Evolutionary conservation across 2,888 invertebrate species (phyloP), one percentile per base, ranked within the genome.

Genomic region (Meliscaeva auricollis): DNA sequence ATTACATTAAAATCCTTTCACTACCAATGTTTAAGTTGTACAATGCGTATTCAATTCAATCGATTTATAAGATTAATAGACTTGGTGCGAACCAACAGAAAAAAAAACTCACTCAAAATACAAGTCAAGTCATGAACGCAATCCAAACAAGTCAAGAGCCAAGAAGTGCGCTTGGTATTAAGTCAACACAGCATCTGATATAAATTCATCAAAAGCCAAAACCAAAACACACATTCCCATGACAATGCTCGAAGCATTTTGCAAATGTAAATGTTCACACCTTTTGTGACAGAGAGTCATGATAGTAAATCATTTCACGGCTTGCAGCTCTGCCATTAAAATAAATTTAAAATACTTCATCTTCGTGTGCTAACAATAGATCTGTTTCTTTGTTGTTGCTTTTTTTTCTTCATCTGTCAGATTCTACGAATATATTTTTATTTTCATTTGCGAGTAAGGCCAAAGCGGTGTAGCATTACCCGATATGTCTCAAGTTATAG

Each of bases 401-500:
- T 4, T 9, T 35, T 35, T 35, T 1, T 35, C 6, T 20, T 20
- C 44, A 15, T 30, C 41, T 60, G 7, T n/a, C 11, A 35, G 46
- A 0, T 9, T 35, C 6, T 35, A 35, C 15, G 44, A 30, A 15
- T 46, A 30, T 30, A 20, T 35, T 48, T 30, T 32, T 9, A 38
- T 44, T 44, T 58, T 56, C 8, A 35, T 48, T 20, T 20, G 11
- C 35, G 5, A 35, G 7, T 3, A 48, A 66, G 66, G 52, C 22
- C 64, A 48, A 20, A 8, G 7, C 30, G 17, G 44, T 32, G 8
- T 48, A n/a, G 48, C 3, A n/a, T 38, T 48, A 20, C 0, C 17
- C n/a, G 41, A 64, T 68, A 74, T 66, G 69, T 74, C 74, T 26
- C 46, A 46, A 78, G 68, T 46, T 56, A 15, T 62, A 84, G 38